phyloP scores from a whole-genome alignment of 2,113 vertebrate genomes.

The Epinephelus moara region DNA sequence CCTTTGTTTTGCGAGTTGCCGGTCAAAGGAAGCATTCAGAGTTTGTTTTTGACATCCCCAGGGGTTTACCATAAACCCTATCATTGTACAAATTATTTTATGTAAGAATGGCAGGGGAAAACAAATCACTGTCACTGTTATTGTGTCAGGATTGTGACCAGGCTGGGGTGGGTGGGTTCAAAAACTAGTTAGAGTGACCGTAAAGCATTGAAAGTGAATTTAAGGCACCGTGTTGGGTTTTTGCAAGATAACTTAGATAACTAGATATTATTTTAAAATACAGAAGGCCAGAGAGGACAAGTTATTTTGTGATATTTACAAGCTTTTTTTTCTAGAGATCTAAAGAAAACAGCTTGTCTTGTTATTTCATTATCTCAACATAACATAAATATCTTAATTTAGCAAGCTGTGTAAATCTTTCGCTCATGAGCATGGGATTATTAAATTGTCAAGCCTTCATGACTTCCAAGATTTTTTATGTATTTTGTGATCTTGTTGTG shows the following conservation, averaged over 20 bases:
- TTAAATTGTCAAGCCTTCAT: neutral
- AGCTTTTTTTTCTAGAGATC: neutral
- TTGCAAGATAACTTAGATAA: neutral
- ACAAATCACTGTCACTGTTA: conserved; percentile 28
- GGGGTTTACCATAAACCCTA: conserved; percentile 53
- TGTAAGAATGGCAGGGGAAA: conserved; percentile 41
- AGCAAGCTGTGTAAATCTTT: neutral
- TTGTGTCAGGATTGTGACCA: conserved; percentile 16
- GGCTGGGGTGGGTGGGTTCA: neutral
- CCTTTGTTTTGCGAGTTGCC: conserved; percentile 68
- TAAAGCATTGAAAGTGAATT: neutral
- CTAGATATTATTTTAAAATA: neutral
- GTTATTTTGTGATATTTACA: neutral
- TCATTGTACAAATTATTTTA: conserved; percentile 58
- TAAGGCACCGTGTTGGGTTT: neutral
- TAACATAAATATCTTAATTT: neutral
- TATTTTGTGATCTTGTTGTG: conserved; percentile 3
- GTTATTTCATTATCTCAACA: neutral
- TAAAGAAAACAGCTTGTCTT: neutral
- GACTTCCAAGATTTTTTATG: neutral
- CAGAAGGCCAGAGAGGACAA: neutral
- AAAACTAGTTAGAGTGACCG: conserved; percentile 7
- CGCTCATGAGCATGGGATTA: neutral
- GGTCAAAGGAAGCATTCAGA: conserved; percentile 74
- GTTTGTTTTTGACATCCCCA: conserved; percentile 62